phyloP scores from a whole-genome alignment of 2,888 invertebrate species.

The Tetropium fuscum region DNA sequence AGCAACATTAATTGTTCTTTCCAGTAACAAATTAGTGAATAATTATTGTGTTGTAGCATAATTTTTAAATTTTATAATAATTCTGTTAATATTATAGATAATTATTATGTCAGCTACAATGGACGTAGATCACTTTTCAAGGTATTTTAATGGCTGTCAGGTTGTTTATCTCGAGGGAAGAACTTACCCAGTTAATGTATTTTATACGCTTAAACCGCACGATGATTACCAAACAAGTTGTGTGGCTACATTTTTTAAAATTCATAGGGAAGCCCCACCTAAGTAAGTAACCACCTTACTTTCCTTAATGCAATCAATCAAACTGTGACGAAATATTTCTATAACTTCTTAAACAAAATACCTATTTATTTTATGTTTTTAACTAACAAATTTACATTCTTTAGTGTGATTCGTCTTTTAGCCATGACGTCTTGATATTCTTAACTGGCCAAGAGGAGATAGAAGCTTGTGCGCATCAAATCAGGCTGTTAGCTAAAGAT shows the following conservation, averaged over 20 bases:
- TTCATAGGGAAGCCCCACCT: constrained; percentile 84
- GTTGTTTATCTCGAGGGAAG: constrained; percentile 93
- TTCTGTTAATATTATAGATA: constrained; percentile 68
- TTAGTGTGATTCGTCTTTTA: too few species aligned
- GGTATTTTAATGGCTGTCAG: constrained; percentile 88
- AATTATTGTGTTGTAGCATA: too few species aligned
- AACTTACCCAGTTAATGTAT: constrained; percentile 83
- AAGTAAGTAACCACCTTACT: constrained; percentile 76
- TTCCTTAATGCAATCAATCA: too few species aligned
- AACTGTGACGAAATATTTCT: too few species aligned
- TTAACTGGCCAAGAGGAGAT: constrained; percentile 98
- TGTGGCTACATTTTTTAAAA: constrained; percentile 89
- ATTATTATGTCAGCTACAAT: constrained; percentile 96
- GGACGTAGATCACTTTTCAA: constrained; percentile 93
- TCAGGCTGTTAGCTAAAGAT: constrained; percentile 78
- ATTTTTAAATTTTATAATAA: too few species aligned
- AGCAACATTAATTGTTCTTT: too few species aligned
- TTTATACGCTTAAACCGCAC: constrained; percentile 77
- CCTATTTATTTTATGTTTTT: too few species aligned
- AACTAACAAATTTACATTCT: too few species aligned
- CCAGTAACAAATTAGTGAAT: too few species aligned
- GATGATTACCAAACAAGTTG: constrained; percentile 89
- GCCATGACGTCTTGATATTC: constrained; percentile 92
- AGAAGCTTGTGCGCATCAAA: constrained; percentile 83
- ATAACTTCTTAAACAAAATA: too few species aligned